Base-by-base conservation (phyloP, 2,113 vertebrate genomes). In the Enhydra lutris region DNA sequence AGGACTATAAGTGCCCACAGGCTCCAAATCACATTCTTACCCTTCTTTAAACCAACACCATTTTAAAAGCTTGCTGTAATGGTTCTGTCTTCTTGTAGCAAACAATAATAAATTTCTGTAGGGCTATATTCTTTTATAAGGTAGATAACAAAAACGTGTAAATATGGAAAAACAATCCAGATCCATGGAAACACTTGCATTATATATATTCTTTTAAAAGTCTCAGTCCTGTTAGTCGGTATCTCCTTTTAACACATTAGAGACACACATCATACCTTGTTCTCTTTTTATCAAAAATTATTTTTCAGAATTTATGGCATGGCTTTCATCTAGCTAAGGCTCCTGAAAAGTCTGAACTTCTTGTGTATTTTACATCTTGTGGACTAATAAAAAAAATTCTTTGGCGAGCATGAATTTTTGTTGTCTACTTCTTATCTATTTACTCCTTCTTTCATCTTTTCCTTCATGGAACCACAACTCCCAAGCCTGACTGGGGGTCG, bases 21-120 rank as follows among this genome's bases (percentile, higher is more conserved):
- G 29, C 95, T 88, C 92, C 92, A 94, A 96, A 42, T 88, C 71
- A 96, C 90, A 92, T 95, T 97, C 89, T 81, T 83, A 45, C 94
- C 36, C 89, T 93, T 81, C 61, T 92, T 95, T 85, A 97, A 96
- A 81, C 55, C 90, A 96, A 83, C 29, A 55, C 20, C 47, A 92
- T 87, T 95, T 89, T 91, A 85, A 97, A 92, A 89, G 50, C 71
- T 65, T 96, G 18, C 55, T 89, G 0, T 45, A 95, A 95, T 82
- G 13, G 52, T 52, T 97, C 47, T 85, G n/a, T 84, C 82, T 79
- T 91, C 78, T 42, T 93, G 20, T 42, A 96, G 89, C 10, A 86
- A 76, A 67, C 52, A 67, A 78, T 84, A 91, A 79, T 80, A 50
- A 36, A 84, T 97, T 83, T 50, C 88, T 93, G 21, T 45, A 94